Base-by-base conservation (phyloP, 1,140 invertebrate species). In the Ceratina australensis region DNA sequence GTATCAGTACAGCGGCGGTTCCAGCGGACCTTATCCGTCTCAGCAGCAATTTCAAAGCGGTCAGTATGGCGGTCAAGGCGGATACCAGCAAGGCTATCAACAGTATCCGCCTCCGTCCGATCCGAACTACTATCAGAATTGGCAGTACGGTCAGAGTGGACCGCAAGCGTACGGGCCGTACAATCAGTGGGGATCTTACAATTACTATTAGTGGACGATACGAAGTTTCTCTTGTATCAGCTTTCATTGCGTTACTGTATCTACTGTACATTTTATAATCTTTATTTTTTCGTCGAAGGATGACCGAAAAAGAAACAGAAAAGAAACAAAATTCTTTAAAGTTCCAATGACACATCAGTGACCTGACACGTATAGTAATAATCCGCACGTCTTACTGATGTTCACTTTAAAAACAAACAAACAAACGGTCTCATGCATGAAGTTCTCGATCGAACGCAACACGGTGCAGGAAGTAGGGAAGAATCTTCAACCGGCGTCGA, bases 171-270 rank as follows among this genome's bases (percentile, higher is more conserved):
- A 95, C 66, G 92, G 93, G n/a, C 92, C 93, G 26, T 95, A 95
- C 79, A 94, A 95, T 83, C 95, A 95, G 72, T 95, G 95, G 95
- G 94, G 95, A 63, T 92, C 92, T 18, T 93, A 93, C 72, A 93
- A 93, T 78, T 93, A 93, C 56, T 93, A 93, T 75, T 93, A 92
- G 88, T 57, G 15, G 8, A 80, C 63, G 52, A 63, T 49, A 20
- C 56, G 65, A 74, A 71, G 28, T 59, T 56, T 72, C 5, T 49
- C 22, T 56, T 74, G 49, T 72, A 75, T 20, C 64, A 33, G 68
- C 52, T 75, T 71, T 74, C 68, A 42, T 64, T 59, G 50, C 59
- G 65, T 84, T 84, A 77, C 28, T 77, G 65, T 84, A 50, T 85
- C 78, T 59, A 78, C 42, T 84, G 82, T 85, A 85, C 73, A 85